phyloP scores from a whole-genome alignment of 2,113 vertebrate genomes.

The Philantomba maxwellii region DNA sequence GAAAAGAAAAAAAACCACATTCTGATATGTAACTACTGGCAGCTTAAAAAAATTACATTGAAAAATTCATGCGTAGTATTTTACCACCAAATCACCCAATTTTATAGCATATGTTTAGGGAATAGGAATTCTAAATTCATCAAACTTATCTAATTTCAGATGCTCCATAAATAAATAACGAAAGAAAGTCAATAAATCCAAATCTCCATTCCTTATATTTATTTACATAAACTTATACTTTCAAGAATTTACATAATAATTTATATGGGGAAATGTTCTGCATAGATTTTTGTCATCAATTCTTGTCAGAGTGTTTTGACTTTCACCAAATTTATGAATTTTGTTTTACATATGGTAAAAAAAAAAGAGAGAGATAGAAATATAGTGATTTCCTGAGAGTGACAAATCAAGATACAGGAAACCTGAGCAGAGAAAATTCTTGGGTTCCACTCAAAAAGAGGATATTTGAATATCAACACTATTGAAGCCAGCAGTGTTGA shows the following conservation, averaged over 20 bases:
- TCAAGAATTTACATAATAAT: conserved; percentile 46
- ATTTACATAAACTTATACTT: conserved; percentile 44
- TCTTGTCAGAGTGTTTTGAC: conserved; percentile 38
- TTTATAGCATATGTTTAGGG: conserved; percentile 36
- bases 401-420: conserved; percentile 12
- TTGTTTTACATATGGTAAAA: conserved; percentile 35
- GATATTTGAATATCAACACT: background rate
- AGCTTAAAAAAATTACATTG: background rate
- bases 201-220: conserved; percentile 38
- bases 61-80: conserved; percentile 11
- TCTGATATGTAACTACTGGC: background rate
- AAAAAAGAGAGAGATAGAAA: background rate
- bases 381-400: conserved; percentile 27
- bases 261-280: conserved; percentile 13
- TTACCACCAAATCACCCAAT: background rate
- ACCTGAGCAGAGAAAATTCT: background rate
- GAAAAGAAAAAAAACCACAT: background rate
- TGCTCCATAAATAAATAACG: conserved; percentile 51
- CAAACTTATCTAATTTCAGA: conserved; percentile 48
- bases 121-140: conserved; percentile 20
- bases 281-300: conserved; percentile 22
- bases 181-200: conserved; percentile 49
- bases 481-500: background rate
- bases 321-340: conserved; percentile 44
- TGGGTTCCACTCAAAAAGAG: background rate